Evolutionary conservation across 2,888 invertebrate species (phyloP).

Genomic region (Drymonia ruficornis): DNA sequence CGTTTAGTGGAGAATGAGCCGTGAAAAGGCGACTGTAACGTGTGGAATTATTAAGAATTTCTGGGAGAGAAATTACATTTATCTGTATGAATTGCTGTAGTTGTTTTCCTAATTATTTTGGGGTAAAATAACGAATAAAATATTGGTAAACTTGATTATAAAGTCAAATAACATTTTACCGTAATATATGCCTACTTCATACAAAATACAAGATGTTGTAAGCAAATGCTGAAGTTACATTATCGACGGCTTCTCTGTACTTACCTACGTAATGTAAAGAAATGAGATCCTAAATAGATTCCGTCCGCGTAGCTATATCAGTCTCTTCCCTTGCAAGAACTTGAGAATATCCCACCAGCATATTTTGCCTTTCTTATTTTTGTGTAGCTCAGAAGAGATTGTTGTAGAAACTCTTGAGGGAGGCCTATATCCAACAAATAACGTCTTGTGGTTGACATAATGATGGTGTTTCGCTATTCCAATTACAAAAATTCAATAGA

Average conservation of each 20-base stretch:
- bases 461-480: neutral
- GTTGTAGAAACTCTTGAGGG: too few relatives aligned
- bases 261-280: slow-evolving; percentile 17
- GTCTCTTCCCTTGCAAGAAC: neutral
- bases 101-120: too few relatives aligned
- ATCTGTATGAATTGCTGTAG: too few relatives aligned
- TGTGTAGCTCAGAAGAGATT: too few relatives aligned
- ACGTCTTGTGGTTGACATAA: too few relatives aligned
- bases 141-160: neutral
- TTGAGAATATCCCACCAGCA: neutral
- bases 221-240: neutral
- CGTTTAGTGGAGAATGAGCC: neutral
- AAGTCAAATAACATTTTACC: too few relatives aligned
- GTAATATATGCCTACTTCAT: too few relatives aligned
- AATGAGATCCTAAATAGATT: slow-evolving; percentile 21
- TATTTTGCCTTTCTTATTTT: too few relatives aligned
- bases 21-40: neutral
- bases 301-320: slow-evolving; percentile 7
- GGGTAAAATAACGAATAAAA: too few relatives aligned
- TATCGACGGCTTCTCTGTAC: neutral
- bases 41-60: neutral
- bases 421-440: too few relatives aligned
- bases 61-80: neutral
- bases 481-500: neutral
- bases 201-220: neutral